Evolutionary conservation across 2,888 invertebrate genomes (phyloP).

Genomic region (Drosophila neotestacea): DNA sequence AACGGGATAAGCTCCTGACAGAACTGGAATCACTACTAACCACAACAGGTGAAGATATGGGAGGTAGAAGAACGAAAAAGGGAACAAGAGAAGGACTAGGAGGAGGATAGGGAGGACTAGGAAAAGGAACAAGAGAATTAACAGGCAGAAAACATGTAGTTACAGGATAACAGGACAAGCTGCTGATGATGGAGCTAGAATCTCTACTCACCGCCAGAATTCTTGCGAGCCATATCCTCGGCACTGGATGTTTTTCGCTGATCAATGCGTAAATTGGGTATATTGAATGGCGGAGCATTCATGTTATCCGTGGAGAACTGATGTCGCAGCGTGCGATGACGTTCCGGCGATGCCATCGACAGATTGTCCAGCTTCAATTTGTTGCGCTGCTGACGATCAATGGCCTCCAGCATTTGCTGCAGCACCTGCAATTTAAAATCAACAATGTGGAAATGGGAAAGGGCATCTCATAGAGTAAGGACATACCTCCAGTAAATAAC

Average conservation of each 20-base stretch:
- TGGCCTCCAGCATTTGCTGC: conserved; percentile 96
- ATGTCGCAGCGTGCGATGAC: conserved; percentile 91
- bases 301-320: conserved; percentile 95
- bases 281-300: conserved; percentile 93
- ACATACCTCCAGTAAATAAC: conserved; percentile 88
- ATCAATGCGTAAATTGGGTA: conserved; percentile 94
- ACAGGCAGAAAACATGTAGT: too few relatives aligned
- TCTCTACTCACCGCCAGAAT: conserved; percentile 89
- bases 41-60: too few relatives aligned
- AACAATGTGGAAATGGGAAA: neutral
- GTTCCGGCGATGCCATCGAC: conserved; percentile 91
- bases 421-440: conserved; percentile 87
- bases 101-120: too few relatives aligned
- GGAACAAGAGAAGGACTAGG: neutral
- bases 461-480: neutral
- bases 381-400: conserved; percentile 94
- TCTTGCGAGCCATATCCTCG: conserved; percentile 95
- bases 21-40: too few relatives aligned
- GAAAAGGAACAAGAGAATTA: too few relatives aligned
- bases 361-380: conserved; percentile 94
- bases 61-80: neutral
- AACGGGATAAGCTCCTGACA: neutral
- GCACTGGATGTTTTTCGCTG: conserved; percentile 95
- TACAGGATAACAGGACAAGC: too few relatives aligned
- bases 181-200: too few relatives aligned